Conservation (phyloP, 1,140 invertebrate species). For the Caerostris extrusa region DNA sequence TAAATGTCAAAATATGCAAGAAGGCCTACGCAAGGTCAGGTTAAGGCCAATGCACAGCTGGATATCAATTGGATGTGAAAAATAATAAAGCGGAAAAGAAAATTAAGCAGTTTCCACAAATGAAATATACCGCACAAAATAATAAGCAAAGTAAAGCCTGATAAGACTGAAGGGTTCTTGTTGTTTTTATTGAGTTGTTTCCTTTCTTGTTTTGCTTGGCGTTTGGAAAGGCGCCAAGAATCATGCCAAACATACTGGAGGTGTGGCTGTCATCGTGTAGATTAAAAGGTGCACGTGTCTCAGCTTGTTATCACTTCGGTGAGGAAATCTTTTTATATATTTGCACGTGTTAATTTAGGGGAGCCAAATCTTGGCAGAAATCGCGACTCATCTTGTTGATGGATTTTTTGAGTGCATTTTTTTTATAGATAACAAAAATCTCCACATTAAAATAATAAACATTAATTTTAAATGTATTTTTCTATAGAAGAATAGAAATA, state of each 20-base stretch:
- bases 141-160: neutral
- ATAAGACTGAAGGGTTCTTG: constrained; percentile 6
- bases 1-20: no score
- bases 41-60: neutral
- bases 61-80: constrained; percentile 12
- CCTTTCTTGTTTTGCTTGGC: constrained; percentile 5
- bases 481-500: no score
- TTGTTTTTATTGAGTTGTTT: constrained; percentile 35
- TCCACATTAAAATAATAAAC: no score
- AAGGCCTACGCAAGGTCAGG: constrained; percentile 18
- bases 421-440: no score
- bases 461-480: no score
- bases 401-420: no score
- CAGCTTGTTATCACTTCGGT: neutral
- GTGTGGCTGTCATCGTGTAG: constrained; percentile 24
- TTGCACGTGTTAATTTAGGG: constrained; percentile 13
- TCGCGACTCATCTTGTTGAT: neutral
- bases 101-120: constrained; percentile 14
- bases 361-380: neutral
- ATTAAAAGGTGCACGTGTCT: constrained; percentile 31
- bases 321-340: neutral
- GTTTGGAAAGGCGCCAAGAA: neutral
- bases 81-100: neutral
- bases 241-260: constrained; percentile 38
- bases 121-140: constrained; percentile 8